Percentiles rank a stretch among this genome's conserved stretches.
These are phyloP conservation scores for Sebastiscus tertius DNA, from an alignment of 2,797 vertebrate genomes.

Conservation along the genomic window DNA sequence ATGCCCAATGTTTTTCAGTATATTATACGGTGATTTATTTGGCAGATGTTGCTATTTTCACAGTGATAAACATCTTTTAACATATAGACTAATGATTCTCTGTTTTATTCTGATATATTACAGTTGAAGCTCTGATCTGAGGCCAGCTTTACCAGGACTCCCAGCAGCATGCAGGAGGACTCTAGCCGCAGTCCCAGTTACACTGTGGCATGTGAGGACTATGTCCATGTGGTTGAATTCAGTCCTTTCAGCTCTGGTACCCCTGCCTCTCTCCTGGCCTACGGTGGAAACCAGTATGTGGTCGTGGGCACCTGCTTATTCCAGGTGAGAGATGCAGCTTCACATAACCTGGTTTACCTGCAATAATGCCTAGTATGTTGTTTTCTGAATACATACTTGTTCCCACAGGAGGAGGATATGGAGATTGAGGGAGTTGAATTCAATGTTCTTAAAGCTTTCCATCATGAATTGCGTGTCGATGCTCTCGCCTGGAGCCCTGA, in stretches of 20 bases:
- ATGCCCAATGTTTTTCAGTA: background rate
- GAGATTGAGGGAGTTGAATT: conserved; percentile 92
- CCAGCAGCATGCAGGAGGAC: conserved; percentile 87
- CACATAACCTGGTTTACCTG: background rate
- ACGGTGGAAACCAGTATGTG: conserved; percentile 92
- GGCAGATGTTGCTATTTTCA: background rate
- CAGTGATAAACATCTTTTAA: background rate
- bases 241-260: conserved; percentile 91
- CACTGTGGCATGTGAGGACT: conserved; percentile 93
- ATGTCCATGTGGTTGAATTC: conserved; percentile 95
- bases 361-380: no score
- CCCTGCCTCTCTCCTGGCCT: conserved; percentile 89
- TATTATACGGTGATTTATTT: background rate
- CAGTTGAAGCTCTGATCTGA: conserved; percentile 23
- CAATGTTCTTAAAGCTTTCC: conserved; percentile 87
- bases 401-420: conserved; percentile 90
- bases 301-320: conserved; percentile 91
- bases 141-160: background rate
- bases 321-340: conserved; percentile 82
- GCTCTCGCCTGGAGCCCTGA: conserved; percentile 96
- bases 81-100: background rate
- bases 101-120: background rate
- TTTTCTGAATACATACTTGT: background rate
- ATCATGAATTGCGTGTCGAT: conserved; percentile 89
- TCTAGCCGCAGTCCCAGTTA: conserved; percentile 85